Evolutionary conservation across 1,140 invertebrate genomes (phyloP).

Genomic region (Drosophila kohkoa): DNA sequence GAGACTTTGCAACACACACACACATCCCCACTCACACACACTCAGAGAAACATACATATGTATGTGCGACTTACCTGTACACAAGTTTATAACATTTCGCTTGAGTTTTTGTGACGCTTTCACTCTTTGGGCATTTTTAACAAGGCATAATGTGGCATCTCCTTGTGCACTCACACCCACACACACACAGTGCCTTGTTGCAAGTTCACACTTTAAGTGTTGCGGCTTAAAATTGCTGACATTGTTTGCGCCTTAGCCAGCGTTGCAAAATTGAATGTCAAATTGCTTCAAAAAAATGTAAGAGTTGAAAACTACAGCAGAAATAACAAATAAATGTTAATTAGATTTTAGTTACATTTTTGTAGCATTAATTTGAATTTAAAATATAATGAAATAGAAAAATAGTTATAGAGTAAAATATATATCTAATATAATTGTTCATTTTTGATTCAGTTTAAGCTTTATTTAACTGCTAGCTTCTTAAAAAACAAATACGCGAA

Average conservation of each 20-base stretch:
- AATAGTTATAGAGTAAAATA: no score
- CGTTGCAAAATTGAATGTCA: constrained; percentile 19
- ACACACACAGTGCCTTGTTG: background rate
- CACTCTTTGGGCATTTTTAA: constrained; percentile 74
- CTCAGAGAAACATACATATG: background rate
- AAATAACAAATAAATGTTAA: constrained; percentile 9
- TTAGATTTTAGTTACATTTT: background rate
- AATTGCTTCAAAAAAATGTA: background rate
- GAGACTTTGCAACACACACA: constrained; percentile 28
- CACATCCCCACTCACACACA: constrained; percentile 15
- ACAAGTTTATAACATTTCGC: constrained; percentile 13
- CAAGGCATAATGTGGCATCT: constrained; percentile 61
- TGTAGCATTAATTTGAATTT: no score
- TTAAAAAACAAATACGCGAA: no score
- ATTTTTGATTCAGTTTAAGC: no score
- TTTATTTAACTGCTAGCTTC: no score
- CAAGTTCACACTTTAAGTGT: constrained; percentile 46
- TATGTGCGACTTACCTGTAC: background rate
- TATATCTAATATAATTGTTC: no score
- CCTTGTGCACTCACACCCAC: background rate
- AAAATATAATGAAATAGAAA: no score
- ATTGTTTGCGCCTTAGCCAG: constrained; percentile 19
- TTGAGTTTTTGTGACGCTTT: constrained; percentile 37
- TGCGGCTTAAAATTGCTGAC: constrained; percentile 43
- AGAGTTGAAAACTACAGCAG: no score